Percentiles rank a stretch among this genome's conserved stretches.
Evolutionary conservation across 2,797 vertebrate species (phyloP).

Genomic region (Synanceia verrucosa): DNA sequence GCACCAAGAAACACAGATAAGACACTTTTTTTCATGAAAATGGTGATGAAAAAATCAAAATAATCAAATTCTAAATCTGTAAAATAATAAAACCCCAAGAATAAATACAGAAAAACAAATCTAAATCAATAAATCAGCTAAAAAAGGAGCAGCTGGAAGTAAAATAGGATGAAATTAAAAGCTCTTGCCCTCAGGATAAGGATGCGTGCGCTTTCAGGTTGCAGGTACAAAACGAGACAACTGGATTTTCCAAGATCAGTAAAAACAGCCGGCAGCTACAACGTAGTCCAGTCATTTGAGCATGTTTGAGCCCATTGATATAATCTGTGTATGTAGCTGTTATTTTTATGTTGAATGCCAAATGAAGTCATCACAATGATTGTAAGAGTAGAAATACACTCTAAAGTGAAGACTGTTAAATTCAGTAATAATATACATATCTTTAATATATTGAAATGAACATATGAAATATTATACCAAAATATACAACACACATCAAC

Average conservation of each 20-base stretch:
- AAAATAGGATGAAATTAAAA: not conserved
- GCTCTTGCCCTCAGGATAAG: not conserved
- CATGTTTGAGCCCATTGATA: not conserved
- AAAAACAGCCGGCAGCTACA: not conserved
- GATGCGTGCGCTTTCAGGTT: not conserved
- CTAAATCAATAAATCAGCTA: not conserved
- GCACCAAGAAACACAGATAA: not conserved
- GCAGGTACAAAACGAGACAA: not conserved
- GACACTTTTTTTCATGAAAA: not conserved
- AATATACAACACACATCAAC: too few species aligned
- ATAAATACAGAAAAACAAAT: not conserved
- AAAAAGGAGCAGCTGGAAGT: not conserved
- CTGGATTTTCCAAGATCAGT: not conserved
- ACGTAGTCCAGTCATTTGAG: not conserved
- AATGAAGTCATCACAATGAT: not conserved
- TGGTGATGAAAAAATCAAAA: not conserved
- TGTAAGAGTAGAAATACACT: not conserved
- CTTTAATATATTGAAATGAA: too few species aligned
- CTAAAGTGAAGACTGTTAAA: not conserved
- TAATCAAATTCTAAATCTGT: not conserved
- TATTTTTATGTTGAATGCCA: not conserved
- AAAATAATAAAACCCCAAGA: not conserved
- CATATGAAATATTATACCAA: too few species aligned
- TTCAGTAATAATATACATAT: too few species aligned
- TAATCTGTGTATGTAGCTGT: too few species aligned